A percentile compares a stretch with the other conserved stretches of the same genome.
These are phyloP conservation scores for Cirrhinus mrigala DNA, from an alignment of 2,797 vertebrate species.

Conservation along the genomic window DNA sequence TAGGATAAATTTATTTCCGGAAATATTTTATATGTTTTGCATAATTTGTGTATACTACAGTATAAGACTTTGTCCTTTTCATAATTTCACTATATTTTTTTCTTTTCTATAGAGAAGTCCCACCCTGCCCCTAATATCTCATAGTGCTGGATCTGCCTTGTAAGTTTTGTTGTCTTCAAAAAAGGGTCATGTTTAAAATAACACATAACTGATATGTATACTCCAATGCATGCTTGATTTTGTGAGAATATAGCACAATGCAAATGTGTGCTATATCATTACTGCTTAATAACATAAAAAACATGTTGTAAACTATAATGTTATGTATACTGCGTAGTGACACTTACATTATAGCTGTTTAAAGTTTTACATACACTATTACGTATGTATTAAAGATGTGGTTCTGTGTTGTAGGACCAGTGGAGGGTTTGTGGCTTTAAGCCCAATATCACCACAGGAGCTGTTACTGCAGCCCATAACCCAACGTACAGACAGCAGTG, in stretches of 20 bases:
- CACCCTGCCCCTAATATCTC: slow-evolving; percentile 89
- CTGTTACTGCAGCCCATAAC: slow-evolving; percentile 89
- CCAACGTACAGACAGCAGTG: slow-evolving; percentile 74
- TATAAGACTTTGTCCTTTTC: background rate
- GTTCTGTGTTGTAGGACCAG: slow-evolving; percentile 79
- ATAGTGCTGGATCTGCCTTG: slow-evolving; percentile 91
- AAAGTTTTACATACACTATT: background rate
- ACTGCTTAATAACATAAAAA: background rate
- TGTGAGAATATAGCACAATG: background rate
- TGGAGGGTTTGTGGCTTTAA: slow-evolving; percentile 89
- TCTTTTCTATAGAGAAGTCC: slow-evolving; percentile 82
- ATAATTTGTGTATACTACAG: background rate
- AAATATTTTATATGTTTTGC: background rate
- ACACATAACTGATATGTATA: background rate
- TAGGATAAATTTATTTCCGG: background rate
- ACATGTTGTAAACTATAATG: background rate
- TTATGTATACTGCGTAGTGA: background rate
- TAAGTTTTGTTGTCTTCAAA: slow-evolving; percentile 76
- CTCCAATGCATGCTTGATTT: background rate
- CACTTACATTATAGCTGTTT: background rate
- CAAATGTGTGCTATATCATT: background rate
- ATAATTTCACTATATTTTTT: background rate
- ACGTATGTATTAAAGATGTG: slow-evolving; percentile 7
- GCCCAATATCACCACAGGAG: slow-evolving; percentile 94
- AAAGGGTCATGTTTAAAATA: background rate